Evolutionary conservation across 2,888 invertebrate genomes (phyloP).

Genomic region (Drosophila anomelani): DNA sequence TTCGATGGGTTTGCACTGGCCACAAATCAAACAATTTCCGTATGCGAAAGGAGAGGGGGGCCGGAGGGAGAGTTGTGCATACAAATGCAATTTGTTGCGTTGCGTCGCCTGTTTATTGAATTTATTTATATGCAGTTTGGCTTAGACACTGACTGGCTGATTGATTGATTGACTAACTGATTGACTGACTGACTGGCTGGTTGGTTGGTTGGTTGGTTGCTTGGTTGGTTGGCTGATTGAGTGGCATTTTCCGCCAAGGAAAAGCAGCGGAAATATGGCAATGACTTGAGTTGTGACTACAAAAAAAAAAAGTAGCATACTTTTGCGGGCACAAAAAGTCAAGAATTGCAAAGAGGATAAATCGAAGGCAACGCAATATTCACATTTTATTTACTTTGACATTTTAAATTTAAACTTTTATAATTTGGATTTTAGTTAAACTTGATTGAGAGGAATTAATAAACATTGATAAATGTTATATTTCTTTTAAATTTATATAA

Average conservation of each 20-base stretch:
- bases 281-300: slow-evolving; percentile 5
- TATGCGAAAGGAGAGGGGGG: neutral
- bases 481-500: too few species aligned
- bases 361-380: neutral
- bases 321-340: slow-evolving; percentile 19
- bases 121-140: slow-evolving; percentile 70
- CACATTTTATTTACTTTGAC: neutral
- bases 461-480: too few species aligned
- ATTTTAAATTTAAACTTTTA: neutral
- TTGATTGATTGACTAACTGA: slow-evolving; percentile 56
- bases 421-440: neutral
- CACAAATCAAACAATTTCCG: slow-evolving; percentile 70
- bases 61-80: neutral
- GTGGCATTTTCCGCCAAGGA: slow-evolving; percentile 23
- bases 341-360: neutral
- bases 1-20: slow-evolving; percentile 27
- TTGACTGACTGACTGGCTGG: slow-evolving; percentile 13
- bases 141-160: slow-evolving; percentile 66
- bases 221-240: slow-evolving; percentile 16
- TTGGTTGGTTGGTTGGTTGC: neutral
- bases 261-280: slow-evolving; percentile 15
- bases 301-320: slow-evolving; percentile 26
- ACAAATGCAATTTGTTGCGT: slow-evolving; percentile 68
- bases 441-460: neutral
- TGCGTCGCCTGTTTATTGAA: slow-evolving; percentile 67